A percentile compares a stretch with the other conserved stretches of the same genome.
Evolutionary conservation across 2,888 invertebrate genomes (phyloP).

Genomic region (Napeogenes sylphis): DNA sequence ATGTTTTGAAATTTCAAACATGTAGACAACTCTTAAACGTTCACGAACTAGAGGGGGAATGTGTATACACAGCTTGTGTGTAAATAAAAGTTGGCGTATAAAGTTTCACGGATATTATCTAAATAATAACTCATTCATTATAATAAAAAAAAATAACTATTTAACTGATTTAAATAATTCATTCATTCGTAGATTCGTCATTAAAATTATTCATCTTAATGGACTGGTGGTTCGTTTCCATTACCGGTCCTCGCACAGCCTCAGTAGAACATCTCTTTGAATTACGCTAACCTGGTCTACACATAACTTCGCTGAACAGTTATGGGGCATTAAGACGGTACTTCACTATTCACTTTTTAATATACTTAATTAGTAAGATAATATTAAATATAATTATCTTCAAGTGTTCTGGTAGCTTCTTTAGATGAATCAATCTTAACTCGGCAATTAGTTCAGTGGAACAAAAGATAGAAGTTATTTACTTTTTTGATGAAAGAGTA

Average conservation of each 20-base stretch:
- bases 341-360: too few species aligned
- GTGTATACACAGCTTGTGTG: not conserved
- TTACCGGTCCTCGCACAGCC: slow-evolving; percentile 18
- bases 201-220: slow-evolving; percentile 30
- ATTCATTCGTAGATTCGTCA: slow-evolving; percentile 15
- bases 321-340: not conserved
- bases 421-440: not conserved
- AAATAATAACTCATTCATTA: too few species aligned
- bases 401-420: not conserved
- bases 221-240: slow-evolving; percentile 28
- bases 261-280: not conserved
- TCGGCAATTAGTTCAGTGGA: not conserved
- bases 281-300: not conserved
- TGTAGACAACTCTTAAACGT: slow-evolving; percentile 9
- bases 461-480: not conserved
- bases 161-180: too few species aligned
- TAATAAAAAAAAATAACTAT: too few species aligned
- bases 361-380: too few species aligned
- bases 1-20: slow-evolving; percentile 20
- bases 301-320: not conserved
- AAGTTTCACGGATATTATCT: not conserved
- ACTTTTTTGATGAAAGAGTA: not conserved
- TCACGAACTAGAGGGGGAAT: slow-evolving; percentile 3
- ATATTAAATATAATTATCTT: too few species aligned
- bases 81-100: not conserved